These are phyloP conservation scores for Psilanteris sp. DNA, from an alignment of 1,140 invertebrate species.

Conservation along the genomic window DNA sequence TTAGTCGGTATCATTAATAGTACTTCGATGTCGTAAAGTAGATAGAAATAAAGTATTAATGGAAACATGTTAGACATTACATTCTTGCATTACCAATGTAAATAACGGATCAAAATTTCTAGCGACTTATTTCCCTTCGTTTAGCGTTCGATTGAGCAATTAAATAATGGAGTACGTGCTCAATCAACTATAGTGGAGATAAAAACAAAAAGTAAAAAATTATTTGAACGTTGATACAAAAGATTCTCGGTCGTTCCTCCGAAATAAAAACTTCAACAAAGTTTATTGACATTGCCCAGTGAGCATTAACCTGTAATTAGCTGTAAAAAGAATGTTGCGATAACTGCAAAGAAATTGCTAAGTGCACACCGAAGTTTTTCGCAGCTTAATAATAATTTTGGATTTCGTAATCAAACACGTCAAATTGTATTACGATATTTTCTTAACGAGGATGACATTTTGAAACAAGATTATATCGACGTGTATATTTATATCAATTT, in stretches of 20 bases:
- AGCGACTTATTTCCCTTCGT: slow-evolving; percentile 3
- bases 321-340: slow-evolving; percentile 33
- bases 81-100: too few species aligned
- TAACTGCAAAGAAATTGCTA: slow-evolving; percentile 10
- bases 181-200: slow-evolving; percentile 4
- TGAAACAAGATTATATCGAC: too few species aligned
- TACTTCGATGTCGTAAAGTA: too few species aligned
- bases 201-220: slow-evolving; percentile 24
- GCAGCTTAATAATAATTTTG: neutral
- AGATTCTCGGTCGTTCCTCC: slow-evolving; percentile 2
- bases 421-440: neutral
- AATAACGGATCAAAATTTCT: too few species aligned
- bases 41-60: too few species aligned
- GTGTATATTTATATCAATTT: too few species aligned
- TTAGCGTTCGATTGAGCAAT: slow-evolving; percentile 10
- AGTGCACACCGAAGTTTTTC: neutral
- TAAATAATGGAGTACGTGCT: slow-evolving; percentile 9
- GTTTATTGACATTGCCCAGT: slow-evolving; percentile 34
- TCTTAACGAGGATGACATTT: too few species aligned
- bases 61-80: too few species aligned
- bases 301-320: slow-evolving; percentile 31
- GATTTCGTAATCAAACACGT: slow-evolving; percentile 15
- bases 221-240: slow-evolving; percentile 8
- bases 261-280: slow-evolving; percentile 12
- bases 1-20: too few species aligned